These are phyloP conservation scores for Eristalis tenax DNA, from an alignment of 2,888 invertebrate genomes.

Conservation along the genomic window DNA sequence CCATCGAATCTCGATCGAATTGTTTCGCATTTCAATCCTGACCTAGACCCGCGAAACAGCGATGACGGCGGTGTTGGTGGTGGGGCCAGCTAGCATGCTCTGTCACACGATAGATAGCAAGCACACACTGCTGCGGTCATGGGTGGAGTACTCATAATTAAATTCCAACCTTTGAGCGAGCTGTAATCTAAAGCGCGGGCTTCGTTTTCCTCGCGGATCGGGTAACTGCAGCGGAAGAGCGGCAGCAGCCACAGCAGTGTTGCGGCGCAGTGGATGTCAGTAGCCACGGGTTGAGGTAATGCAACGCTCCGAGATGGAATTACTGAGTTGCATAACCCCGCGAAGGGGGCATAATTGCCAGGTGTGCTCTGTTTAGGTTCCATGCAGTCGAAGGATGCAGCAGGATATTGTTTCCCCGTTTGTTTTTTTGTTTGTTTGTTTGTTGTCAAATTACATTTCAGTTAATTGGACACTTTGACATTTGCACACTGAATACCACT, in stretches of 20 bases:
- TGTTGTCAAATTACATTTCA: constrained; percentile 70
- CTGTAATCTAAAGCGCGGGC: constrained; percentile 40
- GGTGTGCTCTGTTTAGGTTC: constrained; percentile 42
- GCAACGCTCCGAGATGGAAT: constrained; percentile 53
- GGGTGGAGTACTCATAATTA: constrained; percentile 70
- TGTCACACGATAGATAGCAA: constrained; percentile 57
- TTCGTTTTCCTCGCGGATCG: constrained; percentile 38
- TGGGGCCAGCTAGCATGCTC: constrained; percentile 21
- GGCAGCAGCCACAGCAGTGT: constrained; percentile 6
- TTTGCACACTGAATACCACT: constrained; percentile 69
- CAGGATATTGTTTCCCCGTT: constrained; percentile 6
- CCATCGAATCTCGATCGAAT: constrained; percentile 66
- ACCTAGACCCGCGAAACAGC: constrained; percentile 57
- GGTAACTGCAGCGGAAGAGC: constrained; percentile 33
- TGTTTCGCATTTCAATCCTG: constrained; percentile 68
- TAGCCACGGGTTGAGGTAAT: constrained; percentile 56
- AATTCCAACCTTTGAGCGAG: constrained; percentile 57
- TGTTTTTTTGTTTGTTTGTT: constrained; percentile 7
- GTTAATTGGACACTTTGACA: constrained; percentile 71
- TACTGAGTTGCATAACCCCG: constrained; percentile 53
- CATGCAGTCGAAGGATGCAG: neutral
- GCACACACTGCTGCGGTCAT: constrained; percentile 52
- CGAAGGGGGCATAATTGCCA: constrained; percentile 51
- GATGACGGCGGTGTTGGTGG: neutral
- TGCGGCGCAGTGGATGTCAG: constrained; percentile 59